Evolutionary conservation across 2,113 vertebrate genomes (phyloP), one percentile per base, ranked within the genome.

Genomic region (Siniperca chuatsi): DNA sequence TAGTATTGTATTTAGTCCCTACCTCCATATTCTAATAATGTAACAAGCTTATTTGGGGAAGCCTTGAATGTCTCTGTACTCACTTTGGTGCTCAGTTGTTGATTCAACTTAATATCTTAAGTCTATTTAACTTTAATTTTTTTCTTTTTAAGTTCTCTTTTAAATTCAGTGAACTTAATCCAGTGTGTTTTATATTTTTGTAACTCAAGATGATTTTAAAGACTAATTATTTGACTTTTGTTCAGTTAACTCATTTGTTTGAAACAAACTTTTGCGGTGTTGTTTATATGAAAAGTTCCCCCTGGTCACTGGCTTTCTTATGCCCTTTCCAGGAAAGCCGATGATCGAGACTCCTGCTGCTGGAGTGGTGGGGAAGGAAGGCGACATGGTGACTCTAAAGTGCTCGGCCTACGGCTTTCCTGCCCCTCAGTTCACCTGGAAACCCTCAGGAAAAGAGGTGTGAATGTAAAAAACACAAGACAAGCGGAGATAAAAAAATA

Each of bases 361-460:
- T 7, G 87, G 33, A n/a, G 81, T 85, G 68, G 94, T 95, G 50
- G 18, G 13, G 0, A 89, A 92, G 75, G 90, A 93, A 90, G 94
- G 92, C 71, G 92, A 93, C 75, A 87, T 57, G 77, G 89, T 95
- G 67, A 90, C 92, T 35, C 78, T 95, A 33, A 92, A 79, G 81
- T 95, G 94, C 72, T 77, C 87, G 0, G 90, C 91, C 33, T 80
- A 77, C 0, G 91, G 92, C 35, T 78, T 1, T 6, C 92, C 94
- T 0, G 11, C 52, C n/a, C 94, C 94, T 64, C 92, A 95, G 92
- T 93, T 95, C 29, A 89, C 83, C 70, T 95, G 94, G 94, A 90
- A 81, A 64, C 90, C 93, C 50, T 79, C 92, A 52, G 93, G 91
- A 74, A 92, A 89, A 81, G 69, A 94, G 91, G 93, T 95, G 86